Evolutionary conservation across 2,113 vertebrate genomes (phyloP).

Genomic region (Eurystomus gularis): DNA sequence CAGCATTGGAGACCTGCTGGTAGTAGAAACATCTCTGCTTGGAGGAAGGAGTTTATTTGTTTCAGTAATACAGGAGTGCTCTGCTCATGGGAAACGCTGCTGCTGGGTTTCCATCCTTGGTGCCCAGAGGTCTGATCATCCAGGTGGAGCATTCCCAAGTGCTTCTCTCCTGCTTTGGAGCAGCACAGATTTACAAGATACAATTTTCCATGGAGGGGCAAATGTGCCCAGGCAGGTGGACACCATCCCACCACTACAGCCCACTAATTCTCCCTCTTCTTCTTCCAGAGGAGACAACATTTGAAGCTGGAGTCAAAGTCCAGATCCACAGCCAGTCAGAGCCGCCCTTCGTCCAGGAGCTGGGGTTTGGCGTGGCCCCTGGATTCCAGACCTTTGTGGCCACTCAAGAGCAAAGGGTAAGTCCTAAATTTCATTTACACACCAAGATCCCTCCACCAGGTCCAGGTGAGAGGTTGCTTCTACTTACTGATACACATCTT

Average conservation of each 20-base stretch:
- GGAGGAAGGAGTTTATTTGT: no score
- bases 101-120: not conserved
- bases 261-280: not conserved
- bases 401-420: slow-evolving; percentile 97
- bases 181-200: not conserved
- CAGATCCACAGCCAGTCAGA: slow-evolving; percentile 98
- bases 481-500: rapidly evolving
- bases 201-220: not conserved
- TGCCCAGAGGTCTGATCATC: not conserved
- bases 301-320: slow-evolving; percentile 95
- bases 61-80: no score
- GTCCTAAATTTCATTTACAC: not conserved
- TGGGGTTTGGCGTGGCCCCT: slow-evolving; percentile 96
- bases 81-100: not conserved
- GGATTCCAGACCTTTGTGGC: slow-evolving; percentile 99
- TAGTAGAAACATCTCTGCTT: no score
- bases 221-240: rapidly evolving
- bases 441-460: not conserved
- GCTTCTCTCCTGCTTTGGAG: not conserved
- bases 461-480: not conserved
- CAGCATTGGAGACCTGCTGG: no score
- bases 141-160: not conserved
- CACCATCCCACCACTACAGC: not conserved
- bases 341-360: slow-evolving; percentile 94
- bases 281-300: slow-evolving; percentile 92